phyloP scores from a whole-genome alignment of 2,888 invertebrate species.

The Orchesellides sinensis region DNA sequence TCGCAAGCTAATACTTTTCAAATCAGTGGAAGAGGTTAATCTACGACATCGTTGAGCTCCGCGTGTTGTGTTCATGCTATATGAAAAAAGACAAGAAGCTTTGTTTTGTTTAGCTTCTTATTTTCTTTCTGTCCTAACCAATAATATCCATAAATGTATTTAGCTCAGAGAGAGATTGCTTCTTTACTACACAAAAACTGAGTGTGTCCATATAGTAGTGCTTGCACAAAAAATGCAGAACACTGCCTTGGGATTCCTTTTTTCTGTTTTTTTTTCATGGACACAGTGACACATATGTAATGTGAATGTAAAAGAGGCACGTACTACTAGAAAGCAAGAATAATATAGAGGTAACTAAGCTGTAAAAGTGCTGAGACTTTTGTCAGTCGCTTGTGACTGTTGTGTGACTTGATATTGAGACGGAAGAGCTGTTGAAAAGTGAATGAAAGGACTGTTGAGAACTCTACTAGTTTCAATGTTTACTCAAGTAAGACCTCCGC shows the following conservation, averaged over 20 bases:
- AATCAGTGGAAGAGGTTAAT: conserved; percentile 42
- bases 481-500: conserved; percentile 19
- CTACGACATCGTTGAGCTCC: too few relatives aligned
- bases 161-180: not conserved
- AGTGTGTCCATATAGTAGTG: too few relatives aligned
- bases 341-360: not conserved
- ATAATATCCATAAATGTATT: conserved; percentile 36
- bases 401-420: conserved; percentile 11
- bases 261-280: too few relatives aligned
- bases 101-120: conserved; percentile 21
- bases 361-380: conserved; percentile 25
- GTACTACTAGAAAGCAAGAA: not conserved
- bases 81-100: conserved; percentile 18
- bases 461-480: conserved; percentile 8
- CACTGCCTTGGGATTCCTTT: too few relatives aligned
- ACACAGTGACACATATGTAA: not conserved
- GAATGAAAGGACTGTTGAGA: conserved; percentile 23
- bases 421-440: conserved; percentile 35
- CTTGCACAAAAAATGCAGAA: too few relatives aligned
- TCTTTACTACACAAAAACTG: not conserved
- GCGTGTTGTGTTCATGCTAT: not conserved
- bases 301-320: not conserved
- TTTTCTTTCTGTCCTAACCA: conserved; percentile 32
- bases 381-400: conserved; percentile 21
- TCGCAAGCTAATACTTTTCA: conserved; percentile 18